A percentile compares a stretch with the other conserved stretches of the same genome.
Evolutionary conservation across 2,797 vertebrate species (phyloP).

Genomic region (Anableps anableps): DNA sequence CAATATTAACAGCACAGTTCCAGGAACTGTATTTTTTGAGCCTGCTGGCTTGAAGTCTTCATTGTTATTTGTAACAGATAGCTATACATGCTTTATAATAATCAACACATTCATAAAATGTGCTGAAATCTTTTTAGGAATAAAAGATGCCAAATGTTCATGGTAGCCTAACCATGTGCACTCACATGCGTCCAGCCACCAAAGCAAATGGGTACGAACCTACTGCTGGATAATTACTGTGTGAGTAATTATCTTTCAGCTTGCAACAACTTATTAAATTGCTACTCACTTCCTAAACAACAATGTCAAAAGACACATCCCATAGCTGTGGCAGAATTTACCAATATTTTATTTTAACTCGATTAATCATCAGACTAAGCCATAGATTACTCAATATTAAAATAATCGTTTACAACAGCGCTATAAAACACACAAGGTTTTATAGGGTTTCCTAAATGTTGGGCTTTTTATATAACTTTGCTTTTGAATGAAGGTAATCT

Average conservation of each 20-base stretch:
- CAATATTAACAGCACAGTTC: background rate
- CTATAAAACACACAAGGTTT: background rate
- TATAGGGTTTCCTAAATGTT: background rate
- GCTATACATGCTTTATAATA: background rate
- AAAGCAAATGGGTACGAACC: background rate
- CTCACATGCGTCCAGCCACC: too few relatives aligned
- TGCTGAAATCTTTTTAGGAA: background rate
- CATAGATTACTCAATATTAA: too few relatives aligned
- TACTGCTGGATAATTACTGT: background rate
- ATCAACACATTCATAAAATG: background rate
- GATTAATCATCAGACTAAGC: too few relatives aligned
- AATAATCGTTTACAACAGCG: background rate
- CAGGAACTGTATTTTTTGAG: background rate
- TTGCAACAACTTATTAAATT: background rate
- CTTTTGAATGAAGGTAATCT: background rate
- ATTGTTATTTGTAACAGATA: background rate
- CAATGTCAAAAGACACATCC: background rate
- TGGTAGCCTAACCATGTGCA: background rate
- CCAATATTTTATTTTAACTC: too few relatives aligned
- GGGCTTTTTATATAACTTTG: background rate
- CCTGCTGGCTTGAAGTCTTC: background rate
- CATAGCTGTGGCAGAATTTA: background rate
- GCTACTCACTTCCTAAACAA: too few relatives aligned
- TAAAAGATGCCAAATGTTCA: background rate
- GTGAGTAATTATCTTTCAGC: background rate